A percentile compares a stretch with the other conserved stretches of the same genome.
Conservation (phyloP, 1,140 invertebrate species). For the Drosophila sp. region DNA sequence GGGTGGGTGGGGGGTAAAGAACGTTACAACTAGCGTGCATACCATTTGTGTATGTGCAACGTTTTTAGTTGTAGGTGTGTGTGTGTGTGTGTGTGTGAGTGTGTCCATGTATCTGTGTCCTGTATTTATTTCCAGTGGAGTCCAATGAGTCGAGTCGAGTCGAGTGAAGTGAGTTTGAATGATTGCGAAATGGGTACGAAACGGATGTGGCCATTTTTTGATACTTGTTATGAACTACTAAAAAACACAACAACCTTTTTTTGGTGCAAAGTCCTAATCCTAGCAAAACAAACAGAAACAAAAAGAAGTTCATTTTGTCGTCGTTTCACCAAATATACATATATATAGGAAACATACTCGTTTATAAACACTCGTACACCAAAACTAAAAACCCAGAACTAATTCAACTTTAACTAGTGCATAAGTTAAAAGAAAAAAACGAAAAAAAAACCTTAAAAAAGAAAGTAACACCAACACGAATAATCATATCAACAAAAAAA, state of each 20-base stretch:
- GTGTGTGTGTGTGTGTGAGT: constrained; percentile 18
- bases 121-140: constrained; percentile 19
- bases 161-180: not conserved
- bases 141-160: constrained; percentile 13
- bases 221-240: constrained; percentile 57
- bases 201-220: constrained; percentile 57
- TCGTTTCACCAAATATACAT: constrained; percentile 53
- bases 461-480: constrained; percentile 21
- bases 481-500: constrained; percentile 21
- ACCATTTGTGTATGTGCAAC: constrained; percentile 72
- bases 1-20: not conserved
- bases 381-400: constrained; percentile 26
- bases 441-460: constrained; percentile 26
- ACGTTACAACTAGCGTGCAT: constrained; percentile 75
- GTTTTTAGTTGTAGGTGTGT: constrained; percentile 68
- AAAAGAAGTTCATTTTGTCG: constrained; percentile 53
- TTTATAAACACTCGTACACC: constrained; percentile 21
- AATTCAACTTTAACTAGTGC: constrained; percentile 51
- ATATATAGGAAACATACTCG: constrained; percentile 17
- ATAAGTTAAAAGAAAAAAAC: constrained; percentile 48
- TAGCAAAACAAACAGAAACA: not conserved
- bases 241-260: not conserved
- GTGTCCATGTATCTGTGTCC: constrained; percentile 23
- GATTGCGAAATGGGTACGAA: not conserved
- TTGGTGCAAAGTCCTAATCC: constrained; percentile 33